phyloP scores from a whole-genome alignment of 2,888 invertebrate genomes.

The Salpingus planirostris region DNA sequence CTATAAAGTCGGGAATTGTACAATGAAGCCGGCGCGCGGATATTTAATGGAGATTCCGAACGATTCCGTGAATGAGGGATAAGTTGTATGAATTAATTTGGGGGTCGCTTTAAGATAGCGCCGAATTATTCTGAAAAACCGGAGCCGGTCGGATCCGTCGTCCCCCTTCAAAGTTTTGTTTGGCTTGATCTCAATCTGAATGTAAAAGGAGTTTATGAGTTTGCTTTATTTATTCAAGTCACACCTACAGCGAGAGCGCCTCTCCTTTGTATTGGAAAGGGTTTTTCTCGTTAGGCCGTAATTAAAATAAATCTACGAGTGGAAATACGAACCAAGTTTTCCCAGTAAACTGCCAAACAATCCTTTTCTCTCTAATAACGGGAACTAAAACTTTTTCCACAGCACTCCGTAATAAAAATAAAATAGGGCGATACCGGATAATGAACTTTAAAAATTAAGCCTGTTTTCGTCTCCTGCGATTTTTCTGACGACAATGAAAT shows the following conservation, averaged over 20 bases:
- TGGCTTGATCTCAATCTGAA: constrained; percentile 15
- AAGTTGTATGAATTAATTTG: too few relatives aligned
- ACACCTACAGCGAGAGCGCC: constrained; percentile 28
- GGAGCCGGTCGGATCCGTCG: too few relatives aligned
- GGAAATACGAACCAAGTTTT: constrained; percentile 22
- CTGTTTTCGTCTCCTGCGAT: constrained; percentile 24
- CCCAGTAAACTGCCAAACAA: constrained; percentile 21
- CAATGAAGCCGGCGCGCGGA: too few relatives aligned
- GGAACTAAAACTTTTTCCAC: constrained; percentile 16
- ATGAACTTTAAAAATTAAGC: constrained; percentile 27
- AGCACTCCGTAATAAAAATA: too few relatives aligned
- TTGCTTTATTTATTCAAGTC: constrained; percentile 25
- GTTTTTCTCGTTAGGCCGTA: constrained; percentile 37
- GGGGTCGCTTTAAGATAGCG: too few relatives aligned
- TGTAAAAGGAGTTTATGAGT: constrained; percentile 19
- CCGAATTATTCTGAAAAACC: too few relatives aligned
- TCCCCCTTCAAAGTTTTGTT: constrained; percentile 15
- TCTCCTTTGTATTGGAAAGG: constrained; percentile 32
- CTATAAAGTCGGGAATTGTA: too few relatives aligned
- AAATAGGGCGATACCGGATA: constrained; percentile 16
- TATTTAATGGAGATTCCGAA: too few relatives aligned
- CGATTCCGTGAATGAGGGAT: too few relatives aligned
- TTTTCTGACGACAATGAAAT: constrained; percentile 30
- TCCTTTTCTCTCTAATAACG: constrained; percentile 13
- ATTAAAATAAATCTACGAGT: constrained; percentile 38